These are phyloP conservation scores for Andinoacara biseriatus DNA, from an alignment of 2,113 vertebrate genomes.

Conservation along the genomic window DNA sequence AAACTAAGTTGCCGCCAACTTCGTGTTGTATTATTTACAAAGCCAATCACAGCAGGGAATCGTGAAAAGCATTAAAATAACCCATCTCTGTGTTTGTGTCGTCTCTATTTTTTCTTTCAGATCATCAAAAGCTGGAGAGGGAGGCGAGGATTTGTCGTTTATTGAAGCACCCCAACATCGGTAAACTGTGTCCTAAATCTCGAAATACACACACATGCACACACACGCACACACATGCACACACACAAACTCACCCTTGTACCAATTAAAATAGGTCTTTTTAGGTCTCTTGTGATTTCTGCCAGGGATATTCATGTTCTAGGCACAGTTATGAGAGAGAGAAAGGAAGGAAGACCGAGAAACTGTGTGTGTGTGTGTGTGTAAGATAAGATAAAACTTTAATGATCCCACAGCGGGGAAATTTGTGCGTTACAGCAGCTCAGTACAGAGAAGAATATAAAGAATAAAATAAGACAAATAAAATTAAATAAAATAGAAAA, in stretches of 20 bases:
- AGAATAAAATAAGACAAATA: too few species aligned
- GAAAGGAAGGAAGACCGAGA: neutral
- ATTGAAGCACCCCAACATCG: slow-evolving; percentile 82
- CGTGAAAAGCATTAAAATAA: slow-evolving; percentile 43
- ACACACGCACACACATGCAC: slow-evolving; percentile 11
- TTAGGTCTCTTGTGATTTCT: slow-evolving; percentile 52
- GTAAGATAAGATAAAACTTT: neutral
- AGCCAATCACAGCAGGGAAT: slow-evolving; percentile 41
- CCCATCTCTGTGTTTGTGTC: slow-evolving; percentile 37
- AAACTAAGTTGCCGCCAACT: slow-evolving; percentile 39
- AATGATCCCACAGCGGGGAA: too few species aligned
- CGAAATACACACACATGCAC: neutral
- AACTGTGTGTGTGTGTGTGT: neutral
- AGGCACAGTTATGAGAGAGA: slow-evolving; percentile 43
- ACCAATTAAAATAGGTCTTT: slow-evolving; percentile 13
- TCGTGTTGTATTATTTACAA: slow-evolving; percentile 35
- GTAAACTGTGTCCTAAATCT: slow-evolving; percentile 64
- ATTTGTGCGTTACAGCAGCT: too few species aligned
- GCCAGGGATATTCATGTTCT: slow-evolving; percentile 61
- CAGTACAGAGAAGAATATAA: too few species aligned
- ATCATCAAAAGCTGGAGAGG: slow-evolving; percentile 85
- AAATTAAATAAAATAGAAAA: too few species aligned
- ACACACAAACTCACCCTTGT: neutral
- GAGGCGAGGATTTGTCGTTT: slow-evolving; percentile 84
- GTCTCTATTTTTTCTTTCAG: slow-evolving; percentile 59